Evolutionary conservation across 2,113 vertebrate species (phyloP), one percentile per base, ranked within the genome.

Genomic region (Lichenostomus cassidix): DNA sequence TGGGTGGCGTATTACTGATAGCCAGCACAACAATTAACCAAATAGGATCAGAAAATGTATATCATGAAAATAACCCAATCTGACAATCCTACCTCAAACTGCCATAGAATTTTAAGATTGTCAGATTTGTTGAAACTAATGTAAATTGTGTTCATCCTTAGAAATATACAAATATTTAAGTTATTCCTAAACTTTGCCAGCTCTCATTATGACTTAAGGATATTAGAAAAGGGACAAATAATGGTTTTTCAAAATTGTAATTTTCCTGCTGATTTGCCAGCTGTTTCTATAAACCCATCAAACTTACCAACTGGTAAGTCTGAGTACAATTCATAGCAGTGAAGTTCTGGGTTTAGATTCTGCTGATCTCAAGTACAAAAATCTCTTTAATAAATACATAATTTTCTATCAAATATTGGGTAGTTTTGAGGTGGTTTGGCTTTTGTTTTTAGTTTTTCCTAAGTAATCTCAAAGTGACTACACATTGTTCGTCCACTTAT

Each of bases 221-320:
- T 46, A 56, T n/a, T n/a, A 53, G 20, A 52, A 90, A 75, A n/a
- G 2, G 14, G 7, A 50, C 23, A 63, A 63, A 97, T 90, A 98
- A 95, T 81, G 91, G 84, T 92, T 97, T 96, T 97, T 97, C 95
- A 94, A 97, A 98, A 96, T 98, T 96, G 97, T 89, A 94, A 80
- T 97, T 98, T 98, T 97, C 92, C 91, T 94, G 80, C 96, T 98
- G 96, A 97, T 97, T 97, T 97, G 63, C 97, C 94, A 97, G 95
- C 94, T 98, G 93, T 97, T 98, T 97, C 95, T 96, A 95, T 94
- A 97, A 97, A 94, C 67, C 76, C 53, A 87, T 90, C 58, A 73
- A 83, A 96, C 89, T 96, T 97, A 73, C 87, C 79, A 97, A 93
- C 92, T 96, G 59, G 56, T 96, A 96, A 78, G 35, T 56, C 90